These are phyloP conservation scores for Pseudeuparius sepicola DNA, from an alignment of 2,888 invertebrate genomes.

Conservation along the genomic window DNA sequence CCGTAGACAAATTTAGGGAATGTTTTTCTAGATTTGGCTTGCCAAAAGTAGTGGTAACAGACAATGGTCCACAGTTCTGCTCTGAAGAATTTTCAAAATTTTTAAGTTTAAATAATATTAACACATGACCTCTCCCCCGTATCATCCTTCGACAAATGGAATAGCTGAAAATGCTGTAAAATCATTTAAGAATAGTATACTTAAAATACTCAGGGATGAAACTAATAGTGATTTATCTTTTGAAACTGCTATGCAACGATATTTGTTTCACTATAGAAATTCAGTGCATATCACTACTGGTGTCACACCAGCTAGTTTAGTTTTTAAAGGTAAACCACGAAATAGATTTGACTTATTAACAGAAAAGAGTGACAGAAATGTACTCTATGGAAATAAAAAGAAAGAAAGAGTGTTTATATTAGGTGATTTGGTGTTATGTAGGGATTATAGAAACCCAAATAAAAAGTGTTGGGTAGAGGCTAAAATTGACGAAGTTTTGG, in stretches of 20 bases:
- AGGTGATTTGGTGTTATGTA: background rate
- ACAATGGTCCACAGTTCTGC: conserved; percentile 25
- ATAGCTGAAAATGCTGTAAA: conserved; percentile 19
- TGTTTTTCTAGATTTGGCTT: conserved; percentile 13
- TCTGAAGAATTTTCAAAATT: conserved; percentile 23
- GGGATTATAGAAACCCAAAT: conserved; percentile 2
- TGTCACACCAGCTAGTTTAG: conserved; percentile 12
- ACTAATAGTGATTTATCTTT: conserved; percentile 8
- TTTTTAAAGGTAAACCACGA: conserved; percentile 13
- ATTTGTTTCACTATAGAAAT: conserved; percentile 18
- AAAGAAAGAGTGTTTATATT: background rate
- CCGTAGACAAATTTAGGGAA: conserved; percentile 10
- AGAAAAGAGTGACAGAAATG: background rate
- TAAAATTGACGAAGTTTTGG: conserved; percentile 1
- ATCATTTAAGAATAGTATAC: conserved; percentile 13
- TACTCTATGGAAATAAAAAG: background rate
- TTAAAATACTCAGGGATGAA: conserved; percentile 13
- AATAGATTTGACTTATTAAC: conserved; percentile 14
- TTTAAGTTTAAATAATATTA: conserved; percentile 21
- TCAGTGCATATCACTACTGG: conserved; percentile 14
- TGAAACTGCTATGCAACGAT: conserved; percentile 11
- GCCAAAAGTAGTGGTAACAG: conserved; percentile 23
- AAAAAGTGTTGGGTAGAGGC: conserved; percentile 1
- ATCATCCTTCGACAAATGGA: conserved; percentile 18
- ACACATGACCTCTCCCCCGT: conserved; percentile 23